Conservation (phyloP, 2,797 vertebrate genomes). For the Spinus olivaceus region DNA sequence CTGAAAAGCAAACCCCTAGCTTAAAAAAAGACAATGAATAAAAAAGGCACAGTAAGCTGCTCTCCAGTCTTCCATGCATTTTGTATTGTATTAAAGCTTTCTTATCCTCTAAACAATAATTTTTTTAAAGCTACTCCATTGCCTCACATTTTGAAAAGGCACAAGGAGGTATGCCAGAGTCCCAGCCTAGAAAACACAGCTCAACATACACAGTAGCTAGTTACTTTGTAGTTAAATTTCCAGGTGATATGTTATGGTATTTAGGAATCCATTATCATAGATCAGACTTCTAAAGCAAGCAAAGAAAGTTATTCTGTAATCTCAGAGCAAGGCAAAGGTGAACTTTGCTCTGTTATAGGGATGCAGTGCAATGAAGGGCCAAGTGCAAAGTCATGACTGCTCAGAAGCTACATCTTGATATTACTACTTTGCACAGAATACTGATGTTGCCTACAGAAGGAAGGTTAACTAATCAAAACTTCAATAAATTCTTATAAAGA, state of each 20-base stretch:
- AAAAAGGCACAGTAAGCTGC: background rate
- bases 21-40: background rate
- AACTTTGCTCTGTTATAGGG: background rate
- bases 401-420: background rate
- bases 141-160: background rate
- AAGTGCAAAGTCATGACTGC: background rate
- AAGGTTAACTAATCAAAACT: background rate
- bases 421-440: background rate
- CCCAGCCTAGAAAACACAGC: background rate
- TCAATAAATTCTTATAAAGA: background rate
- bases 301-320: background rate
- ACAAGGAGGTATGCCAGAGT: background rate
- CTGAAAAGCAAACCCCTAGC: background rate
- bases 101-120: background rate
- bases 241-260: background rate
- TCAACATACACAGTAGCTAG: background rate
- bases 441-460: background rate
- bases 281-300: background rate
- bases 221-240: background rate
- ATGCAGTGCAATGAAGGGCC: background rate
- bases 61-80: background rate
- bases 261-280: background rate
- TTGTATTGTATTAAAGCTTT: background rate
- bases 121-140: background rate
- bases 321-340: background rate